Evolutionary conservation across 2,797 vertebrate genomes (phyloP), one percentile per base, ranked within the genome.

Genomic region (Acanthis flammea): DNA sequence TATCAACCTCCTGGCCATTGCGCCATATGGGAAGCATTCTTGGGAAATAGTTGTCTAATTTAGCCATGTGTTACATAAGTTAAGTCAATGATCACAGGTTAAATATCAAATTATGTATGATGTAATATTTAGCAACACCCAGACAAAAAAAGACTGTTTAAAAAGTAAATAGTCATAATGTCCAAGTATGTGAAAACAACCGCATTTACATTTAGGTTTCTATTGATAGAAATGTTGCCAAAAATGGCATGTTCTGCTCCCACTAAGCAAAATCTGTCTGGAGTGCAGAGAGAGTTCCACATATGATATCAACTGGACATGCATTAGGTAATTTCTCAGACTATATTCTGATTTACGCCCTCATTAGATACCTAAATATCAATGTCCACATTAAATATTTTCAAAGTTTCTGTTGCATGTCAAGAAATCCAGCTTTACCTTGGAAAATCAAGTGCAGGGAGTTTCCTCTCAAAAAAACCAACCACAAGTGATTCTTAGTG

Each of bases 1-100:
- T 91, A 77, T 53, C 74, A 92, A 51, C 74, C 83, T 92, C 50
- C 45, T 83, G 73, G 71, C 77, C 74, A 76, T 58, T 92, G 37
- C 23, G 95, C 53, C 78, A 85, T 85, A 95, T 91, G 81, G 77
- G 57, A 84, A 75, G 25, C 23, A 47, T 86, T 76, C 80, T 92
- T 90, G 70, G 95, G 90, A 96, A 95, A 92, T 33, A 91, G 48
- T 63, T 92, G 54, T 86, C 86, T 96, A 88, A 88, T 93, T 90
- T 67, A 77, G 27, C 61, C 16, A 2, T 83, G 50, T 85, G 63
- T 77, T 90, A 22, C 61, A 73, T 54, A 44, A 88, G 76, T 76
- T 50, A 86, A 93, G 45, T 60, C 24, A 50, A 87, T 61, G 60
- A 84, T 89, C 63, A 79, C n/a, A 84, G 67, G 67, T 85, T 93